A percentile compares a stretch with the other conserved stretches of the same genome.
Evolutionary conservation across 2,113 vertebrate species (phyloP).

Genomic region (Dasyurus viverrinus): DNA sequence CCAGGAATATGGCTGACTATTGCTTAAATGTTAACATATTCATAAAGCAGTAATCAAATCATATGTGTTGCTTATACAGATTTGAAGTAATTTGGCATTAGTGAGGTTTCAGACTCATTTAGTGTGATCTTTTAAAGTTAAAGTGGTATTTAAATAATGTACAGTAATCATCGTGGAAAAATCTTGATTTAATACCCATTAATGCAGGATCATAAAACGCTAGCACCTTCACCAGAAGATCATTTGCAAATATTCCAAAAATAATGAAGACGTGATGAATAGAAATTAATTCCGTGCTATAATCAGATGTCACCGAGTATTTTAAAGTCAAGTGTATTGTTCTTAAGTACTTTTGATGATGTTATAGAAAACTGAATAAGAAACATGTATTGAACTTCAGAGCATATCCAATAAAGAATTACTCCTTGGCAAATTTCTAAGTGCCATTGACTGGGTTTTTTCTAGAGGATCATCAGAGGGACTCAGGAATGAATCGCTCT

Average conservation of each 20-base stretch:
- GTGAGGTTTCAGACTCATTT: constrained; percentile 67
- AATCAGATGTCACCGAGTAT: neutral
- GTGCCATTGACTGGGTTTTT: neutral
- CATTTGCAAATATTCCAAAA: constrained; percentile 41
- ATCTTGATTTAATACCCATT: constrained; percentile 53
- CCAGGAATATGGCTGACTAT: constrained; percentile 73
- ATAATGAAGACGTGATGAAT: neutral
- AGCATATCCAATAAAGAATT: neutral
- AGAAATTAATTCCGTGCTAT: neutral
- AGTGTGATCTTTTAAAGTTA: constrained; percentile 74
- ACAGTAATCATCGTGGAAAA: constrained; percentile 63
- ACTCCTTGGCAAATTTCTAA: neutral
- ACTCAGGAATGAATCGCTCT: neutral
- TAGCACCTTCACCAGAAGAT: neutral
- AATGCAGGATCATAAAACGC: constrained; percentile 49
- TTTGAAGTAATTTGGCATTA: constrained; percentile 68
- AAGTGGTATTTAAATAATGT: constrained; percentile 69
- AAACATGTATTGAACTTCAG: constrained; percentile 25
- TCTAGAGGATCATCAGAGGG: neutral
- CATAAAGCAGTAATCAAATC: constrained; percentile 75
- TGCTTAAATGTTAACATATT: constrained; percentile 84
- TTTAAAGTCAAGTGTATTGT: constrained; percentile 35
- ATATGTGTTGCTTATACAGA: constrained; percentile 59
- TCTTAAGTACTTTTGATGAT: constrained; percentile 27
- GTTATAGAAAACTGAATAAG: neutral